phyloP scores from a whole-genome alignment of 2,797 vertebrate species.

The Phyllotis vaccarum region DNA sequence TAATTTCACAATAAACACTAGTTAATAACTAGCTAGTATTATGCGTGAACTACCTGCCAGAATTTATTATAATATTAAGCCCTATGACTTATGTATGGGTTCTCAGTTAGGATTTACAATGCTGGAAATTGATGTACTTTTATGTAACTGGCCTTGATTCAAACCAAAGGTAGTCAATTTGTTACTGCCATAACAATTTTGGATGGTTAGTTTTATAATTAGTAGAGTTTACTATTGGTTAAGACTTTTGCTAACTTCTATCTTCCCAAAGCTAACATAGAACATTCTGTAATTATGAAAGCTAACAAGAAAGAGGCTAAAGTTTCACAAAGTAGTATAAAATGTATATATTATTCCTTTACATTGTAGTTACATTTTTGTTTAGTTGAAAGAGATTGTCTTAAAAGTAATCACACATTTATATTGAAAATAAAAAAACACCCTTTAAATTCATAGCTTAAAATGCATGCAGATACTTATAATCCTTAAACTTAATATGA shows the following conservation, averaged over 20 bases:
- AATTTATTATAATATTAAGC: too few species aligned
- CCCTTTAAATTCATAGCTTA: too few species aligned
- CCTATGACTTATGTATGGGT: too few species aligned
- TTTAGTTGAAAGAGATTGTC: neutral
- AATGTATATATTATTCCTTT: neutral
- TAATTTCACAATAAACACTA: too few species aligned
- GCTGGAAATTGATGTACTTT: neutral
- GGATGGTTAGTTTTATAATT: neutral
- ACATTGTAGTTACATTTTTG: neutral
- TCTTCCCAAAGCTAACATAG: neutral
- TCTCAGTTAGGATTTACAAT: neutral
- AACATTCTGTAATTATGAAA: neutral
- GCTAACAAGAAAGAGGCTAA: neutral
- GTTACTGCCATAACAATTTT: neutral
- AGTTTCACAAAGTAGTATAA: conserved; percentile 18
- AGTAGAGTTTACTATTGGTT: neutral
- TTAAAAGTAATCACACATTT: neutral
- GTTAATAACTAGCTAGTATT: too few species aligned
- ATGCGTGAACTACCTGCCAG: too few species aligned
- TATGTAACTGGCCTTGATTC: neutral
- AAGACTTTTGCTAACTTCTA: neutral
- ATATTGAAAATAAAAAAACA: too few species aligned
- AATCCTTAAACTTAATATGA: neutral
- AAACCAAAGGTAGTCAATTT: neutral
- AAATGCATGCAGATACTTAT: neutral